Base-by-base conservation (phyloP, 2,797 vertebrate genomes). In the Mallotus villosus region DNA sequence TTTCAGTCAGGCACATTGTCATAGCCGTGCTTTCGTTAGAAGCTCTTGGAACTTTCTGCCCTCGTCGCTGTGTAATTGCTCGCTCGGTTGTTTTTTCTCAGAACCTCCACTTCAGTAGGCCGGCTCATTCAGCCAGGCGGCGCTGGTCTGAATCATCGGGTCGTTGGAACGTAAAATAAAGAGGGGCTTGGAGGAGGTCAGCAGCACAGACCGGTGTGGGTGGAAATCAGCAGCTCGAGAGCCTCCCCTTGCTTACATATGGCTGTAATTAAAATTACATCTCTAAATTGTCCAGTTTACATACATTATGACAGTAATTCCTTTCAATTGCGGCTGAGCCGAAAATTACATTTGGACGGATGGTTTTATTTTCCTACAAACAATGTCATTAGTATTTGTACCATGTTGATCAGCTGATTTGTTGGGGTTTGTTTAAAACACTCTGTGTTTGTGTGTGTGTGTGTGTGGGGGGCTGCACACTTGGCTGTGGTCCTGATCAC, bases 11-110 rank as follows among this genome's bases (percentile, higher is more conserved):
- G 62, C 60, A 17, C 49, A 37, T 3, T 37, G 27, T 21, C 11
- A 53, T 14, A 34, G 19, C 29, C 27, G 70, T 21, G n/a, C 66
- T n/a, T 41, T 71, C n/a, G 29, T 49, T 71, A n/a, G 5, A 61
- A 65, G 68, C 72, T 1, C 58, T 12, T 7, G 11, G 37, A 46
- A 46, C 41, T 75, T 24, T 62, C 41, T 21, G 71, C 11, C 69
- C 9, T 1, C 32, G 22, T 73, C 80, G 58, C 51, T 46, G 41
- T 72, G 73, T 88, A 85, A 88, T 87, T 87, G 67, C 70, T 76
- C 49, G 51, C 64, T 76, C 37, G 14, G 74, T 64, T 78, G 78
- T 59, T 81, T 73, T 79, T 83, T 72, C 74, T 67, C 72, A 72
- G 51, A 32, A 34, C 8, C 16, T 12, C 60, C 27, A 2, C 58